These are phyloP conservation scores for Gallinago media DNA, from an alignment of 2,113 vertebrate species.

Conservation along the genomic window DNA sequence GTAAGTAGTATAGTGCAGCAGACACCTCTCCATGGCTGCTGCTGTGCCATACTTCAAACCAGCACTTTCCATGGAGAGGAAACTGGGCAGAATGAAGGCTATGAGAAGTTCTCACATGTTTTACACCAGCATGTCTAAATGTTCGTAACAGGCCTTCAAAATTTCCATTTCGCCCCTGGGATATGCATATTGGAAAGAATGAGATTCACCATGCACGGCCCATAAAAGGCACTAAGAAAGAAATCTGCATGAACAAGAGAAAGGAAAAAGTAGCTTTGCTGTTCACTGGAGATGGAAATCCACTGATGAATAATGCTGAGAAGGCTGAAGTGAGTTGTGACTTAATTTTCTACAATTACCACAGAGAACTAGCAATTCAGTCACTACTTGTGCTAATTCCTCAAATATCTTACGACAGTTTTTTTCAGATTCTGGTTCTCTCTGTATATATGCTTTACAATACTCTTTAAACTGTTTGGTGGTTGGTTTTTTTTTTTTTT, in stretches of 20 bases:
- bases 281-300: background rate
- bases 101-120: background rate
- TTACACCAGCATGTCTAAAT: background rate
- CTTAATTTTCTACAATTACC: background rate
- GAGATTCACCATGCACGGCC: background rate
- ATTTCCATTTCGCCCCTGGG: background rate
- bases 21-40: background rate
- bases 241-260: background rate
- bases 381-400: background rate
- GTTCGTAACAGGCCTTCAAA: accelerated
- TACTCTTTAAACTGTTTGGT: background rate
- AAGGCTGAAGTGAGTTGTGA: background rate
- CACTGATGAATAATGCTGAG: background rate
- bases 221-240: background rate
- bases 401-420: background rate
- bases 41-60: background rate
- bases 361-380: background rate
- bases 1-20: background rate
- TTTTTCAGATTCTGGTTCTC: background rate
- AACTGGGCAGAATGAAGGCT: background rate
- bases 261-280: background rate
- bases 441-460: background rate
- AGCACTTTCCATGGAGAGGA: background rate
- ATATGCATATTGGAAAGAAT: background rate
- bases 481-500: background rate